Conservation (phyloP, 1,140 invertebrate species). For the Cyrtorhinus lividipennis region DNA sequence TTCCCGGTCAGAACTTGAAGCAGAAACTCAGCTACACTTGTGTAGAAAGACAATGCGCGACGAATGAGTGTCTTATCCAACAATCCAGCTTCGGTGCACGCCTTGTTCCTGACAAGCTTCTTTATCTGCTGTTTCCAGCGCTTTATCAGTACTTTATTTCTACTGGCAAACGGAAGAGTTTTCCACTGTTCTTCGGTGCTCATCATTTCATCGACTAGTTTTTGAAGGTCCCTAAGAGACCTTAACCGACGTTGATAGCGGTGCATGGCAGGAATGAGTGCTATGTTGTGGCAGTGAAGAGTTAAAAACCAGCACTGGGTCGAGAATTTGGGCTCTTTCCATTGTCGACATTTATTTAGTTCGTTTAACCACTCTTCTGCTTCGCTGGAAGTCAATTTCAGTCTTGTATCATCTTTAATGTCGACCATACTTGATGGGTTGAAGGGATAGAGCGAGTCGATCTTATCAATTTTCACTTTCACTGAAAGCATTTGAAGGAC, state of each 20-base stretch:
- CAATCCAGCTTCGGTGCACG: conserved; percentile 74
- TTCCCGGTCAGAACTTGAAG: conserved; percentile 40
- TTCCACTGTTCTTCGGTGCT: conserved; percentile 70
- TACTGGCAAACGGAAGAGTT: conserved; percentile 50
- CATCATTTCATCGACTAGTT: conserved; percentile 73
- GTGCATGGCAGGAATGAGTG: conserved; percentile 71
- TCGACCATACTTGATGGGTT: conserved; percentile 60
- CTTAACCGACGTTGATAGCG: conserved; percentile 71
- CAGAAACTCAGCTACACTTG: conserved; percentile 64
- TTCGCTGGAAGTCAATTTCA: conserved; percentile 68
- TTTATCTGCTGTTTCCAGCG: conserved; percentile 68
- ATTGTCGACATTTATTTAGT: conserved; percentile 29
- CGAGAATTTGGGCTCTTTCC: conserved; percentile 74
- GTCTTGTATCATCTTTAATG: conserved; percentile 59
- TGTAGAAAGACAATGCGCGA: conserved; percentile 72
- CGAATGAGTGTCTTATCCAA: conserved; percentile 66
- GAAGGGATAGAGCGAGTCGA: conserved; percentile 78
- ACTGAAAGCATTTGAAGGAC: conserved; percentile 57
- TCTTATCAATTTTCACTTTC: conserved; percentile 55
- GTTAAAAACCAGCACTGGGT: conserved; percentile 96
- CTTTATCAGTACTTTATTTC: conserved; percentile 72
- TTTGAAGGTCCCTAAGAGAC: conserved; percentile 76
- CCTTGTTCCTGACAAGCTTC: conserved; percentile 45
- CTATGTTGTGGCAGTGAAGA: conserved; percentile 81
- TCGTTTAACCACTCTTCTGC: conserved; percentile 56